Conservation (phyloP, 2,113 vertebrate species). For the Pangasianodon gigas region DNA sequence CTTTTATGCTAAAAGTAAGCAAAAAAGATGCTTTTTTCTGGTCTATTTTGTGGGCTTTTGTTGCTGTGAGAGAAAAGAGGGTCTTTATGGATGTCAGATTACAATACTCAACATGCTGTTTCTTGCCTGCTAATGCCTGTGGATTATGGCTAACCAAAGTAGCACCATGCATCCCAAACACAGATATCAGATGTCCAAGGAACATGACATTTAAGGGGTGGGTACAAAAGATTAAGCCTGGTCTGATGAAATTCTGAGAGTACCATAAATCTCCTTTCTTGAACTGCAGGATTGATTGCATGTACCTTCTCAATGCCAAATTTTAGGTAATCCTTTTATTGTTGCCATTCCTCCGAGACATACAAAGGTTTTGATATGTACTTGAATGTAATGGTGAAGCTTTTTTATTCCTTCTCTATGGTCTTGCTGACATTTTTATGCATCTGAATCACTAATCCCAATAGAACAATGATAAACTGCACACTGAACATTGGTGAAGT, state of each 20-base stretch:
- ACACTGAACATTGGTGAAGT: background rate
- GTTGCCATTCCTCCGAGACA: background rate
- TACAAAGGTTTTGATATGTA: background rate
- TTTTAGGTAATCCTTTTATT: background rate
- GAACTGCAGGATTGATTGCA: background rate
- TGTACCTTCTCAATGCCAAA: background rate
- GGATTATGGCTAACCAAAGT: conserved; percentile 20
- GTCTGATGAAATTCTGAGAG: background rate
- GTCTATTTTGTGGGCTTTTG: background rate
- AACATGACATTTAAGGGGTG: conserved; percentile 2
- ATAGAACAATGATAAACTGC: background rate
- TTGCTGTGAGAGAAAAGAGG: conserved; percentile 39
- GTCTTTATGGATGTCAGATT: conserved; percentile 55
- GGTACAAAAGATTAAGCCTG: background rate
- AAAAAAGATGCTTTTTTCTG: background rate
- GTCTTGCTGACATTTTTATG: background rate
- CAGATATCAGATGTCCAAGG: conserved; percentile 14
- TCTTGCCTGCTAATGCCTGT: conserved; percentile 17
- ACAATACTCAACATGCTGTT: conserved; percentile 37
- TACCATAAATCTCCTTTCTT: background rate
- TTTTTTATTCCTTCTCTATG: background rate
- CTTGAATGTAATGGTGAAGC: background rate
- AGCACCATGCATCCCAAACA: conserved; percentile 45
- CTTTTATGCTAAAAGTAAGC: background rate
- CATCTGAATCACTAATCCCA: conserved; percentile 7